Evolutionary conservation across 2,888 invertebrate species (phyloP).

Genomic region (Melikaiella ostensackeni): DNA sequence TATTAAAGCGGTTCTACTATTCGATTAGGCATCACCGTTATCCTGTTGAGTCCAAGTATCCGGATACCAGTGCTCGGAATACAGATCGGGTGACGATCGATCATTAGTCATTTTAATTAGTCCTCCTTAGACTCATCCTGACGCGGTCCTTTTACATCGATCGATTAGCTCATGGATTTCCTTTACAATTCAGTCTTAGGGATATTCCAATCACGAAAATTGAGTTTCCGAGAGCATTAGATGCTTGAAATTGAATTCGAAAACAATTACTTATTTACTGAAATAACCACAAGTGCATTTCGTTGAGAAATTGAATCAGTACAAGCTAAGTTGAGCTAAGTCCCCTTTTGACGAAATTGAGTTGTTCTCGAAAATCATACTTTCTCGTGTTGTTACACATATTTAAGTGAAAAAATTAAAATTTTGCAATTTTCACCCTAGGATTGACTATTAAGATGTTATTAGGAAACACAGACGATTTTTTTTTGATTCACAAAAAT

Average conservation of each 20-base stretch:
- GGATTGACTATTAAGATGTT: too few species aligned
- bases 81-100: conserved; percentile 24
- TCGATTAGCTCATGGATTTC: neutral
- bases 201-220: conserved; percentile 24
- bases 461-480: too few species aligned
- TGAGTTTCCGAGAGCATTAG: neutral
- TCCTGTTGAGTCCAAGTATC: conserved; percentile 1
- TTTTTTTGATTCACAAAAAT: too few species aligned
- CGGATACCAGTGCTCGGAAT: conserved; percentile 23
- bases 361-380: too few species aligned
- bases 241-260: too few species aligned
- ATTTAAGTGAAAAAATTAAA: too few species aligned
- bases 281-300: too few species aligned
- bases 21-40: conserved; percentile 1
- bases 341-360: too few species aligned
- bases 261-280: neutral
- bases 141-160: neutral
- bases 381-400: too few species aligned
- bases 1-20: neutral
- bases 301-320: too few species aligned
- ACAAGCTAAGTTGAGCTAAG: too few species aligned
- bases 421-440: too few species aligned
- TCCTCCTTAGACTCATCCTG: conserved; percentile 20
- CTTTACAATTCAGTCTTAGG: conserved; percentile 6
- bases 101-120: conserved; percentile 33